Evolutionary conservation across 1,140 invertebrate species (phyloP).

Genomic region (Ceratitis capitata): DNA sequence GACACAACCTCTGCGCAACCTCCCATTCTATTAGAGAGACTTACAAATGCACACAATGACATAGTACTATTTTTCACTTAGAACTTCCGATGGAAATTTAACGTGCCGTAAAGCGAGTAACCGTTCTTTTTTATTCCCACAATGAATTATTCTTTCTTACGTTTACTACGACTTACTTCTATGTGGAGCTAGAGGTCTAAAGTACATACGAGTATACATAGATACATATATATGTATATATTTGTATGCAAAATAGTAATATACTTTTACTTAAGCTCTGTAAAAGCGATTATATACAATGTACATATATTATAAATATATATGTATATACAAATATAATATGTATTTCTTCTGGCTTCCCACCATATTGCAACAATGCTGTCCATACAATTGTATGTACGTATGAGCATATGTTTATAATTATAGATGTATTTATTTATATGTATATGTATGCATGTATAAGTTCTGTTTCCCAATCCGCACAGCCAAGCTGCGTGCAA

Average conservation of each 20-base stretch:
- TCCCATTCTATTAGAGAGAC: background rate
- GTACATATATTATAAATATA: background rate
- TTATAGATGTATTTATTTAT: too few species aligned
- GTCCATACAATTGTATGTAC: too few species aligned
- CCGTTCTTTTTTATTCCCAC: background rate
- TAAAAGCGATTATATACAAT: too few species aligned
- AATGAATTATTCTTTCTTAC: background rate
- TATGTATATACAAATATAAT: background rate
- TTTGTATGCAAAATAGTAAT: too few species aligned
- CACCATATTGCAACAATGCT: background rate
- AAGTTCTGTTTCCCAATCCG: too few species aligned
- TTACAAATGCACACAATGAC: background rate
- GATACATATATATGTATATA: background rate
- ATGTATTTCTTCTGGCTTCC: background rate
- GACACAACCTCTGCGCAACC: background rate
- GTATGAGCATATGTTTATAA: too few species aligned
- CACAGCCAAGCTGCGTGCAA: background rate
- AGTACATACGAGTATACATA: background rate
- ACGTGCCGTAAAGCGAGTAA: slow-evolving; percentile 14
- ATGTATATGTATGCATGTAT: too few species aligned
- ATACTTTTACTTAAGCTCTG: too few species aligned
- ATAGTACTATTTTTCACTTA: slow-evolving; percentile 24
- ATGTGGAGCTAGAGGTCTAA: background rate
- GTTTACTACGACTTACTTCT: background rate
- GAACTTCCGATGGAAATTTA: slow-evolving; percentile 29